Percentiles rank a stretch among this genome's conserved stretches.
Evolutionary conservation across 2,113 vertebrate genomes (phyloP).

Genomic region (Peromyscus maniculatus): DNA sequence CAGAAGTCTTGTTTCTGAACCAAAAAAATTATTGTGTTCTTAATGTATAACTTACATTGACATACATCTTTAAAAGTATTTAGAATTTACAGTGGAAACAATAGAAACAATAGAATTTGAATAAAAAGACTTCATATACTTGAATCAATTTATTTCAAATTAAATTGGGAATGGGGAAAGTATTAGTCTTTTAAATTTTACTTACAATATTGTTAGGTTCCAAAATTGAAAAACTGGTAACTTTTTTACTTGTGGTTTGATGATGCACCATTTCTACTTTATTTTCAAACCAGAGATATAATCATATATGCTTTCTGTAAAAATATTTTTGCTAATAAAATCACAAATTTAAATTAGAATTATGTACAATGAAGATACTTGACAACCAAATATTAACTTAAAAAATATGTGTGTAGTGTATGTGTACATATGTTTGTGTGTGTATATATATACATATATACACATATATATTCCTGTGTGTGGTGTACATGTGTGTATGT

Average conservation of each 20-base stretch:
- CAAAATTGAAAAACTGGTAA: background rate
- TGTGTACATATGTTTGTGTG: background rate
- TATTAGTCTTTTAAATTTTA: slow-evolving; percentile 13
- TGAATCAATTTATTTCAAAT: slow-evolving; percentile 45
- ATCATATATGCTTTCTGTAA: background rate
- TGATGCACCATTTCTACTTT: background rate
- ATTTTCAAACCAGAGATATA: background rate
- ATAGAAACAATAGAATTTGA: slow-evolving; percentile 27
- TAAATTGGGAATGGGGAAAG: background rate
- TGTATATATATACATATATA: background rate
- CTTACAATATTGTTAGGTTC: slow-evolving; percentile 28
- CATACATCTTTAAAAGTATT: slow-evolving; percentile 36
- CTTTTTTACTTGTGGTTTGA: background rate
- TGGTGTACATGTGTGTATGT: background rate
- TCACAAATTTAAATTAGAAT: background rate
- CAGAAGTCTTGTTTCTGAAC: slow-evolving; percentile 17
- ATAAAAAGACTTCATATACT: background rate
- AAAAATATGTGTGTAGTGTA: background rate
- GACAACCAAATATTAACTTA: background rate
- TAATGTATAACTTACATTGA: slow-evolving; percentile 12
- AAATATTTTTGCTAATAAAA: background rate
- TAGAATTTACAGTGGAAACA: slow-evolving; percentile 19
- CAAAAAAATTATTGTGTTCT: background rate
- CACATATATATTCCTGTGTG: background rate
- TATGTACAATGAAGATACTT: background rate